Evolutionary conservation across 2,113 vertebrate genomes (phyloP).

Genomic region (Indri indri): DNA sequence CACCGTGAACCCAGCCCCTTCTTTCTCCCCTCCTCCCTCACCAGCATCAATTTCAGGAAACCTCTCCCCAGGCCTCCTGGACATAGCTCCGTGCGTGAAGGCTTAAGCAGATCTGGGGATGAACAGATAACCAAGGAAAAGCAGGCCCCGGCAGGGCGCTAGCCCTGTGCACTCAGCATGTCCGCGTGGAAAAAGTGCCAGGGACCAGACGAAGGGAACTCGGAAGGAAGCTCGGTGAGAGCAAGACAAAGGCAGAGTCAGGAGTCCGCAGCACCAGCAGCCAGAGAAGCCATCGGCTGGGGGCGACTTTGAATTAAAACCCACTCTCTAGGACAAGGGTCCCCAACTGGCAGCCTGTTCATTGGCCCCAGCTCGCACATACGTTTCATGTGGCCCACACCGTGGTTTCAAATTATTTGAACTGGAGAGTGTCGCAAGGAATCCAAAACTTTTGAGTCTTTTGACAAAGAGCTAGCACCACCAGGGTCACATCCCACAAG

Average conservation of each 20-base stretch:
- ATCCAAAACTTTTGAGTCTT: neutral
- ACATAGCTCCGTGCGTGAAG: fast-evolving
- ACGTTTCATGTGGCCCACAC: no score
- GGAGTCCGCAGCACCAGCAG: neutral
- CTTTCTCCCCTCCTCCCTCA: no score
- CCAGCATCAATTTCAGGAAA: neutral
- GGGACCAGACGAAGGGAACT: no score
- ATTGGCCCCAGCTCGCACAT: fast-evolving
- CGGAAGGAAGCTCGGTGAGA: neutral
- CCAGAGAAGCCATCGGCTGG: fast-evolving
- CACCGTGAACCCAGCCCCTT: neutral
- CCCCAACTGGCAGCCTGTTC: neutral
- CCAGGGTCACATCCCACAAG: neutral
- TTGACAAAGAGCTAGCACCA: neutral
- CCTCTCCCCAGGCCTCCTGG: fast-evolving
- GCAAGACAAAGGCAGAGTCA: fast-evolving
- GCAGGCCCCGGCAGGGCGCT: neutral
- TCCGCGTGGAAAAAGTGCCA: neutral
- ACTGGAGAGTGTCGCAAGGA: neutral
- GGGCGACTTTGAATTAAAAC: neutral
- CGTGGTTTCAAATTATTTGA: neutral
- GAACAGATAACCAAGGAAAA: no score
- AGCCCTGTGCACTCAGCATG: no score
- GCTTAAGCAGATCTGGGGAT: fast-evolving
- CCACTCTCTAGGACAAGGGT: neutral